Conservation (phyloP, 2,113 vertebrate genomes). For the Pedetes capensis region DNA sequence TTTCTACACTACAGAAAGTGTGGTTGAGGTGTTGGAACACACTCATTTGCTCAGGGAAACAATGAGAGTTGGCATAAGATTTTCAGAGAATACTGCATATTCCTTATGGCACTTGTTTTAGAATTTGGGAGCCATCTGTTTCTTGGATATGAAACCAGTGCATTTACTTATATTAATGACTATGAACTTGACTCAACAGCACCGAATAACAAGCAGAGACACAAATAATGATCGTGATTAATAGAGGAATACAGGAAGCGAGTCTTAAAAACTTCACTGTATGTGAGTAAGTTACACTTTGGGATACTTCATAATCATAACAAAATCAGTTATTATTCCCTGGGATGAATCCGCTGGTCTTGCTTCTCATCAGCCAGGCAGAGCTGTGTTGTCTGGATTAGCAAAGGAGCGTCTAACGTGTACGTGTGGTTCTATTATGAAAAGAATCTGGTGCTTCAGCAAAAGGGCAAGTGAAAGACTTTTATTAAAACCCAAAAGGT, state of each 20-base stretch:
- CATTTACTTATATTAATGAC: neutral
- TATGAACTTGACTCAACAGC: too few species aligned
- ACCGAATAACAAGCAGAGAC: too few species aligned
- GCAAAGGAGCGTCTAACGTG: neutral
- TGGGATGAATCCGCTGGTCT: neutral
- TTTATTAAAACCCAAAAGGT: neutral
- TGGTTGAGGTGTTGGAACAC: neutral
- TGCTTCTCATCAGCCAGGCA: neutral
- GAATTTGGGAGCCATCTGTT: neutral
- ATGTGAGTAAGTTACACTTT: neutral
- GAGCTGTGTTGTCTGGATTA: neutral
- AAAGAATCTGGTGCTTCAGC: neutral
- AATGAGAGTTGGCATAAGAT: neutral
- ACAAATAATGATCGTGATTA: too few species aligned
- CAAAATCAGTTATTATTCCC: neutral
- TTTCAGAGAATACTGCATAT: neutral
- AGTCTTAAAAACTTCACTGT: neutral
- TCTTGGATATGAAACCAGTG: neutral
- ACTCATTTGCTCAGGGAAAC: neutral
- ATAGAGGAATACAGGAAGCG: neutral
- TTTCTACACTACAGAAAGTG: neutral
- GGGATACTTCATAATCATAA: neutral
- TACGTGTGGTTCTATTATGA: neutral
- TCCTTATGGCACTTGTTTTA: neutral
- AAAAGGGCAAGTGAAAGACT: neutral